Base-by-base conservation (phyloP, 2,113 vertebrate species). In the Megaleporinus macrocephalus region DNA sequence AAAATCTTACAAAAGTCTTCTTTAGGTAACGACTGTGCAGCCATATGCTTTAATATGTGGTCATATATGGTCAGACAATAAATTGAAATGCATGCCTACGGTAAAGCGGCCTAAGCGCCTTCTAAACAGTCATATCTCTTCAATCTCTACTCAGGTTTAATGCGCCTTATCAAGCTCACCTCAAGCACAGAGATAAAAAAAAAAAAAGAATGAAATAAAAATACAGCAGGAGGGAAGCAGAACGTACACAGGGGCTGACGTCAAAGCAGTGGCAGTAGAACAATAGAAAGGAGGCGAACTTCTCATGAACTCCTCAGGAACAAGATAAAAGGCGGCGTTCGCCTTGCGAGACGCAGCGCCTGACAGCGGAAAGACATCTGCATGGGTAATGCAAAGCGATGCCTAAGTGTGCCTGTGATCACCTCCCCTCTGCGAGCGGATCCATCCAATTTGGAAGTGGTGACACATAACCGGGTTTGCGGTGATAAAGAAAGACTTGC, bases 381-480 rank as follows among this genome's bases (percentile, higher is more conserved):
- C 65, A 76, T 57, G 20, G 44, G 59, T 62, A 80, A 85, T 82
- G 79, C 55, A 81, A 84, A 85, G 61, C 18, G 59, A 82, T 72
- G 65, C 76, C 83, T 49, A 80, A 82, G 68, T 27, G 22, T 73
- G 57, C 30, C 78, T 61, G 74, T 71, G 70, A 81, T 85, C 69
- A 62, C 44, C 20, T 78, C 20, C 53, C 62, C 51, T 66, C 57
- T 65, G 61, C 11, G 29, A 73, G 65, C 62, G 53, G 16, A 82
- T 84, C 72, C 24, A 63, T 76, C 49, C 53, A 76, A 82, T 59
- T 77, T 69, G 74, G 76, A 66, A 33, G 59, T 55, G 70, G 30
- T 57, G 68, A 81, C 61, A 81, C 27, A 49, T 24, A 59, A 65
- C 68, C 29, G 78, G 83, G 71, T 76, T 80, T 80, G 22, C 26